These are phyloP conservation scores for Ligdia adustata DNA, from an alignment of 2,888 invertebrate species.

Conservation along the genomic window DNA sequence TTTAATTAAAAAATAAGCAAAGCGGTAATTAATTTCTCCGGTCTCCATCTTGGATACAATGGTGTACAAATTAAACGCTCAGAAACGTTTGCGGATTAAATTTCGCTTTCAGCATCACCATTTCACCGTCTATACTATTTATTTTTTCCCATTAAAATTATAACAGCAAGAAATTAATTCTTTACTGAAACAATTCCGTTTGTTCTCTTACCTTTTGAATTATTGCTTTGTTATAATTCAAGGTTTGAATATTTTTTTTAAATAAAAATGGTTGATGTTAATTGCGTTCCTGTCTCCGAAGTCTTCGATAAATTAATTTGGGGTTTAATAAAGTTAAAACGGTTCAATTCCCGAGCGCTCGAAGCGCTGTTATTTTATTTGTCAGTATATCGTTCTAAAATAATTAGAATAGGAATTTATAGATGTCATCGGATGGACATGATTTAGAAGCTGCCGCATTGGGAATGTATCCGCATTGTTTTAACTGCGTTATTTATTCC, in stretches of 20 bases:
- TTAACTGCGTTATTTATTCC: conserved; percentile 40
- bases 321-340: conserved; percentile 62
- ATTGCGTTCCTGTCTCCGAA: conserved; percentile 49
- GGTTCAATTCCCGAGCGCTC: conserved; percentile 64
- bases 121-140: conserved; percentile 51
- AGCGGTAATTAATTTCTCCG: conserved; percentile 72
- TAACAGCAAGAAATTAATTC: conserved; percentile 46
- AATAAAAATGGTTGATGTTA: conserved; percentile 46
- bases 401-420: conserved; percentile 79
- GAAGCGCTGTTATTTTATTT: conserved; percentile 69
- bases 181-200: conserved; percentile 38
- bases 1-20: conserved; percentile 81
- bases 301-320: conserved; percentile 60
- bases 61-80: conserved; percentile 68
- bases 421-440: conserved; percentile 66
- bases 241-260: conserved; percentile 37
- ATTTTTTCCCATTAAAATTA: conserved; percentile 57
- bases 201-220: conserved; percentile 42
- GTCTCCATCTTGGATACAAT: conserved; percentile 62
- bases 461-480: conserved; percentile 57
- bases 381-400: conserved; percentile 69
- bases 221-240: conserved; percentile 43
- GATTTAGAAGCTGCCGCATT: conserved; percentile 57
- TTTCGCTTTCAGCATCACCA: conserved; percentile 44
- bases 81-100: conserved; percentile 53